Percentiles rank a stretch among this genome's conserved stretches.
Conservation (phyloP, 2,888 invertebrate species). For the Nomada ruficornis region DNA sequence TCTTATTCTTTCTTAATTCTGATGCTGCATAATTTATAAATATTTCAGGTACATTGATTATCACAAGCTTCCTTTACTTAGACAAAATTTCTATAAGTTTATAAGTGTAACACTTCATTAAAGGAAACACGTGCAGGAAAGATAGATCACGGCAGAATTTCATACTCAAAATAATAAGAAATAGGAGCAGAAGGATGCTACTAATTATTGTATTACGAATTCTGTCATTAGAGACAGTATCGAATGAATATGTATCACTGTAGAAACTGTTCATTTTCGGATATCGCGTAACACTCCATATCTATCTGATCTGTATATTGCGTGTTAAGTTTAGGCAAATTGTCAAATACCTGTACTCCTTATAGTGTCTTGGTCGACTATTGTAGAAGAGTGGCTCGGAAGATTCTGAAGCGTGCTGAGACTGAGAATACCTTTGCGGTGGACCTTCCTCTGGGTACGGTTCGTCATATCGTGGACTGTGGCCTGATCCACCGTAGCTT, state of each 20-base stretch:
- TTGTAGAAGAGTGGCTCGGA: constrained; percentile 94
- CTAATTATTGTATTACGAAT: constrained; percentile 5
- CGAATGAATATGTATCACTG: not conserved
- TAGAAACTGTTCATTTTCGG: constrained; percentile 11
- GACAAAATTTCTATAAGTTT: too few species aligned
- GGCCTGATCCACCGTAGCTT: constrained; percentile 83
- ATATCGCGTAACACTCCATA: constrained; percentile 20
- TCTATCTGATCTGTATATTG: constrained; percentile 18
- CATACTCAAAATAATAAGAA: not conserved
- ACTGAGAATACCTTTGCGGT: constrained; percentile 77
- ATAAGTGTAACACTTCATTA: too few species aligned
- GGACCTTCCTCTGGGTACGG: constrained; percentile 80
- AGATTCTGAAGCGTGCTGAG: constrained; percentile 84
- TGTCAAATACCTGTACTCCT: constrained; percentile 84
- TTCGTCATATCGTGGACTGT: constrained; percentile 82
- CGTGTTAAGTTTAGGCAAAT: constrained; percentile 45
- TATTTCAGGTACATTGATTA: too few species aligned
- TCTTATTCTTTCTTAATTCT: too few species aligned
- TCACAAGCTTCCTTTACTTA: too few species aligned
- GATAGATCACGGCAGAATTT: too few species aligned
- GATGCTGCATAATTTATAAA: too few species aligned
- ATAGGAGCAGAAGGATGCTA: not conserved
- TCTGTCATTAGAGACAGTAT: not conserved
- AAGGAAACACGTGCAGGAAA: too few species aligned
- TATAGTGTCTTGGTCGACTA: constrained; percentile 91